Percentiles rank a stretch among this genome's conserved stretches.
These are phyloP conservation scores for Hystrix cristata DNA, from an alignment of 2,113 vertebrate genomes.

Conservation along the genomic window DNA sequence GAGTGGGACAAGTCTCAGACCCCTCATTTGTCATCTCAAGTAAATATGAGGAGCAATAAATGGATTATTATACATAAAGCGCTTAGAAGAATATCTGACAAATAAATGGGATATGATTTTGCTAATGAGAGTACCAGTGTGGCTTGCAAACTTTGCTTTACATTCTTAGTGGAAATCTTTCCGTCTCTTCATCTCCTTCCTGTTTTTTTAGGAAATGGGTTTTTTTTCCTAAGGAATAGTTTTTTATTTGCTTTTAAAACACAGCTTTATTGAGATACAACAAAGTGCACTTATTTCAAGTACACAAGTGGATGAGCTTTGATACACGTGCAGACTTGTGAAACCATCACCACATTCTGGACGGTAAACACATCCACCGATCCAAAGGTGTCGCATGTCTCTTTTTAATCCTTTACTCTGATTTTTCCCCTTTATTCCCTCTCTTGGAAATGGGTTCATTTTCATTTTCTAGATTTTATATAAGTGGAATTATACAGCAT, in stretches of 20 bases:
- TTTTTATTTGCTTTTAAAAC: background rate
- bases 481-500: background rate
- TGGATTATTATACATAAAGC: background rate
- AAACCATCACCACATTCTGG: background rate
- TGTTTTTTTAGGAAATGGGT: background rate
- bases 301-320: background rate
- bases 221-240: background rate
- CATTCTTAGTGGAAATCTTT: background rate
- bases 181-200: background rate
- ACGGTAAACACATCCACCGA: background rate
- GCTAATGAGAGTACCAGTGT: background rate
- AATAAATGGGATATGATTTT: background rate
- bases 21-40: background rate
- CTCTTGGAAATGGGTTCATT: background rate
- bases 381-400: background rate
- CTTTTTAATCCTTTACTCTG: background rate
- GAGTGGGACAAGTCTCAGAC: background rate
- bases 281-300: background rate
- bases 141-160: background rate
- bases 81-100: background rate
- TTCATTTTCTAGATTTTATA: background rate
- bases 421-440: background rate
- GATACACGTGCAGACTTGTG: background rate
- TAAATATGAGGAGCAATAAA: conserved; percentile 37
- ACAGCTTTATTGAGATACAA: background rate